Conservation (phyloP, 2,113 vertebrate genomes). For the Chunga burmeisteri region DNA sequence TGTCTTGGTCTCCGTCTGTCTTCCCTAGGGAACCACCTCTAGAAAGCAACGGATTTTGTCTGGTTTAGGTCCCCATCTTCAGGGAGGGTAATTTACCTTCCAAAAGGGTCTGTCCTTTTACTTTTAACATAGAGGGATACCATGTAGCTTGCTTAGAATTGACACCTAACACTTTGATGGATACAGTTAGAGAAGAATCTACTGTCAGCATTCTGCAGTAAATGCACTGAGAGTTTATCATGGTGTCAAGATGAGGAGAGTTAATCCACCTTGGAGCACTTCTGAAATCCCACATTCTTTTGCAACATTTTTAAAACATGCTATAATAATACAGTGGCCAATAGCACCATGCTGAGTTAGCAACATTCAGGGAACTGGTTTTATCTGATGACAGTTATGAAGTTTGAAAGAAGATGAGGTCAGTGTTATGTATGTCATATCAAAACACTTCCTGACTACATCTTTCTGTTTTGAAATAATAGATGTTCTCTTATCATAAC, state of each 20-base stretch:
- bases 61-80: not conserved
- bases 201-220: slow-evolving; percentile 19
- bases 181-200: not conserved
- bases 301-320: not conserved
- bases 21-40: not conserved
- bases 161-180: not conserved
- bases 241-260: not conserved
- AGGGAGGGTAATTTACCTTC: not conserved
- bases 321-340: not conserved
- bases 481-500: not conserved
- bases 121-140: not conserved
- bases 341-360: slow-evolving; percentile 25
- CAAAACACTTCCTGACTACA: not conserved
- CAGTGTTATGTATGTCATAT: not conserved
- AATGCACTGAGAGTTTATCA: slow-evolving; percentile 11
- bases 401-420: slow-evolving; percentile 47
- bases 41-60: not conserved
- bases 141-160: not conserved
- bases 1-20: not conserved
- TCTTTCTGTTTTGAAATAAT: not conserved
- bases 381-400: slow-evolving; percentile 32
- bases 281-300: slow-evolving; percentile 21
- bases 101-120: not conserved
- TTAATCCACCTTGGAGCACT: slow-evolving; percentile 17
- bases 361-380: slow-evolving; percentile 10